phyloP scores from a whole-genome alignment of 2,888 invertebrate species.

The Hirtodrosophila duncani region DNA sequence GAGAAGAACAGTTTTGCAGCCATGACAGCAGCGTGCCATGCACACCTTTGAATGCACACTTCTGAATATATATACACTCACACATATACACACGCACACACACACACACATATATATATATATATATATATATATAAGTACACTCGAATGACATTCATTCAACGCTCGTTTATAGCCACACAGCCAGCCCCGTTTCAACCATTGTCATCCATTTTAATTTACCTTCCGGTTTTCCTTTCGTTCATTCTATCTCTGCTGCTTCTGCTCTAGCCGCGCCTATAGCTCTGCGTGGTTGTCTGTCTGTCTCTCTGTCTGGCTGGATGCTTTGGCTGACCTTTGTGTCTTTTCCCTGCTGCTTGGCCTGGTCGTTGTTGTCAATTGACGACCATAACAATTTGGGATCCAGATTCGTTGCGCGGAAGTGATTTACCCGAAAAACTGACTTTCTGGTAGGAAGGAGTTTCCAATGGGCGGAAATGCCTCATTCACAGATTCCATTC shows the following conservation, averaged over 20 bases:
- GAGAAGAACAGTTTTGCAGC: constrained; percentile 29
- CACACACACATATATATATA: constrained; percentile 4
- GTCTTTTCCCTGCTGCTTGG: background rate
- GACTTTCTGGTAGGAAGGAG: constrained; percentile 28
- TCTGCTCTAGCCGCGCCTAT: constrained; percentile 6
- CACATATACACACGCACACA: constrained; percentile 7
- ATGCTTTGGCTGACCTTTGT: background rate
- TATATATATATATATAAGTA: constrained; percentile 20
- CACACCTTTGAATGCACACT: constrained; percentile 31
- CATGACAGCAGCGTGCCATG: constrained; percentile 38
- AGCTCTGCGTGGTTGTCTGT: background rate
- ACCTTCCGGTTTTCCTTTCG: constrained; percentile 61
- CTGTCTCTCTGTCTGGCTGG: background rate
- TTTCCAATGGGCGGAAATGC: constrained; percentile 50
- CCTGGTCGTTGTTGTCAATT: constrained; percentile 56
- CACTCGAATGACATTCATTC: constrained; percentile 46
- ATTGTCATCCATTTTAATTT: constrained; percentile 72
- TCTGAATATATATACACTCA: background rate
- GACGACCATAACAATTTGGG: constrained; percentile 69
- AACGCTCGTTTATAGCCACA: constrained; percentile 56
- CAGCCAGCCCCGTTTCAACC: constrained; percentile 45
- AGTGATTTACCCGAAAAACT: constrained; percentile 62
- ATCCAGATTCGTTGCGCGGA: constrained; percentile 62
- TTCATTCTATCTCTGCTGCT: constrained; percentile 35
- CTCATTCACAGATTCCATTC: constrained; percentile 32